Percentiles rank a stretch among this genome's conserved stretches.
These are phyloP conservation scores for Arnoldichthys spilopterus DNA, from an alignment of 2,797 vertebrate genomes.

Conservation along the genomic window DNA sequence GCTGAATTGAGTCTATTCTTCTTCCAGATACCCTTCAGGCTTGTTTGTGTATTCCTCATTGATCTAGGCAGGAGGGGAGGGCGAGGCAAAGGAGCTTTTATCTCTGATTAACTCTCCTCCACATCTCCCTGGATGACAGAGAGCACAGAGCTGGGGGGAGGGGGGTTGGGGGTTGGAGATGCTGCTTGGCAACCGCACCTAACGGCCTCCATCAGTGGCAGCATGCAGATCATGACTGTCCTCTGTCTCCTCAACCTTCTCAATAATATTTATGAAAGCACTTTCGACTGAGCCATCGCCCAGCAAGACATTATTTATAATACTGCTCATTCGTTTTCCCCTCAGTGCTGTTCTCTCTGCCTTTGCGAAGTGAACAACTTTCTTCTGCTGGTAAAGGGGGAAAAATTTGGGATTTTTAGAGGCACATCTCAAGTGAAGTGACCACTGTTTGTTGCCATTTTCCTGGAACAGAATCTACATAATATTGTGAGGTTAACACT, in stretches of 20 bases:
- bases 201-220: conserved; percentile 68
- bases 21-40: conserved; percentile 64
- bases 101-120: conserved; percentile 75
- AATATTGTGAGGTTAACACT: conserved; percentile 9
- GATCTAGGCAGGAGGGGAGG: conserved; percentile 54
- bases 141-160: conserved; percentile 44
- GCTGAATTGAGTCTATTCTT: conserved; percentile 41
- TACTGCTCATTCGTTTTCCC: conserved; percentile 41
- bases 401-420: conserved; percentile 27
- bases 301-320: conserved; percentile 56
- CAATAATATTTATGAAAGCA: conserved; percentile 60
- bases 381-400: conserved; percentile 12
- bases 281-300: conserved; percentile 53
- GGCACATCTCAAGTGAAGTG: conserved; percentile 24
- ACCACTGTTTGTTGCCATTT: background rate
- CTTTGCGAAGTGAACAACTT: conserved; percentile 27
- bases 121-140: conserved; percentile 44
- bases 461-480: background rate
- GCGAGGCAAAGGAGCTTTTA: conserved; percentile 71
- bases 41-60: conserved; percentile 59
- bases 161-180: background rate
- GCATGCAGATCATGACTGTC: conserved; percentile 58
- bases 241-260: conserved; percentile 61
- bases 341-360: background rate
- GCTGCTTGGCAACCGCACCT: conserved; percentile 73